These are phyloP conservation scores for Lutraria rhynchaena DNA, from an alignment of 1,140 invertebrate genomes.

Conservation along the genomic window DNA sequence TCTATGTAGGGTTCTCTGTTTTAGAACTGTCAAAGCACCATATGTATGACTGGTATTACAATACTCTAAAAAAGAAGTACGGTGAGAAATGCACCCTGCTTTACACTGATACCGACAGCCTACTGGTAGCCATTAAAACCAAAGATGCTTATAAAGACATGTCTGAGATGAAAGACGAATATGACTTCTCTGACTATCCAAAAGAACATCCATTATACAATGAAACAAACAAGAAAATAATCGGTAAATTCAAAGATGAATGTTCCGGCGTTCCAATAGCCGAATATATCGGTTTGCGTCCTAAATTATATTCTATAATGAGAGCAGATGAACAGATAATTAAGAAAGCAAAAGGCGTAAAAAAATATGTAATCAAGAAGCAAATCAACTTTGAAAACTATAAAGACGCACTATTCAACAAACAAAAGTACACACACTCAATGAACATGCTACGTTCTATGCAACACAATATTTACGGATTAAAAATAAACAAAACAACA, in stretches of 20 bases:
- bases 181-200: constrained; percentile 43
- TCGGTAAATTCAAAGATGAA: constrained; percentile 52
- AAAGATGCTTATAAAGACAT: constrained; percentile 56
- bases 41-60: constrained; percentile 77
- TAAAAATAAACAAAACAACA: constrained; percentile 40
- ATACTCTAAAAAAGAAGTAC: constrained; percentile 68
- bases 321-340: constrained; percentile 69
- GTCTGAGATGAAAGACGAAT: background rate
- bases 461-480: constrained; percentile 34
- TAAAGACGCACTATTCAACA: constrained; percentile 64
- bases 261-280: constrained; percentile 7
- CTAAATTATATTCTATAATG: constrained; percentile 79
- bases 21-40: constrained; percentile 68
- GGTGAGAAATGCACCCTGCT: constrained; percentile 65
- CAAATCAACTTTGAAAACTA: constrained; percentile 62
- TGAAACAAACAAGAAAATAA: constrained; percentile 67
- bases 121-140: constrained; percentile 79
- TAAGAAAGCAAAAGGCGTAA: constrained; percentile 59
- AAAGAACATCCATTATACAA: constrained; percentile 64
- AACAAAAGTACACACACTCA: constrained; percentile 23
- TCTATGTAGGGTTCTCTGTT: constrained; percentile 67
- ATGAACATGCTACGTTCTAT: constrained; percentile 62
- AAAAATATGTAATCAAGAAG: constrained; percentile 36
- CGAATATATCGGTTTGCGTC: constrained; percentile 79
- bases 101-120: constrained; percentile 82